Percentiles rank a stretch among this genome's conserved stretches.
Conservation (phyloP, 1,140 invertebrate species). For the Drosophila leontia region DNA sequence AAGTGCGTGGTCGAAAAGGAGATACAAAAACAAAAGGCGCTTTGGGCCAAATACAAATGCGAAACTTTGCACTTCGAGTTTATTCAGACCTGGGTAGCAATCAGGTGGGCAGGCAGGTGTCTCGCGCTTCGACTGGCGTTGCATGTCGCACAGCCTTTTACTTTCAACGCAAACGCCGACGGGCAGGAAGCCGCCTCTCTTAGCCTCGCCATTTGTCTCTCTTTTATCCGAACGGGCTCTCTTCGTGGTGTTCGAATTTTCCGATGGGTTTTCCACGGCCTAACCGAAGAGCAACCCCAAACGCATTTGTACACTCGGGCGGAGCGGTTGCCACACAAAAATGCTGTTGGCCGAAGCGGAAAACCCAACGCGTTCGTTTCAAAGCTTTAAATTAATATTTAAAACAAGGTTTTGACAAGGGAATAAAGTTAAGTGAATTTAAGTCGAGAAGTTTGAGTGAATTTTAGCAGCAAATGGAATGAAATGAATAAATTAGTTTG, state of each 20-base stretch:
- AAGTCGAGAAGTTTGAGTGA: background rate
- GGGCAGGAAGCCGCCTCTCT: conserved; percentile 23
- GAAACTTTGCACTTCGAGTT: conserved; percentile 13
- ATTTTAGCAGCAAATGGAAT: background rate
- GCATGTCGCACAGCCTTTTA: conserved; percentile 66
- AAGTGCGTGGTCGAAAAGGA: conserved; percentile 35
- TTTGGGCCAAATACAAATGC: conserved; percentile 3
- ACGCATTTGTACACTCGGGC: conserved; percentile 70
- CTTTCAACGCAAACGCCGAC: conserved; percentile 62
- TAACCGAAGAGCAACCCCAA: conserved; percentile 64
- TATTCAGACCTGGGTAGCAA: conserved; percentile 12
- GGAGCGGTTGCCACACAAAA: conserved; percentile 69
- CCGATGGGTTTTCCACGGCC: conserved; percentile 54
- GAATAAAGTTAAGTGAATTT: conserved; percentile 8
- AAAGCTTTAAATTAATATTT: conserved; percentile 28
- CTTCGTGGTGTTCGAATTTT: conserved; percentile 31
- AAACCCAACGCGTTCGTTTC: conserved; percentile 3
- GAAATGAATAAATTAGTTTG: background rate
- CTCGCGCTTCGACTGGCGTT: conserved; percentile 27
- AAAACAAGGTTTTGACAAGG: background rate
- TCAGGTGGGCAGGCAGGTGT: conserved; percentile 60
- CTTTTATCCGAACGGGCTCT: conserved; percentile 5
- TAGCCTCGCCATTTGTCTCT: background rate
- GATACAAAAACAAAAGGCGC: conserved; percentile 27
- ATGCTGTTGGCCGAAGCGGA: conserved; percentile 46